Percentiles rank a stretch among this genome's conserved stretches.
Evolutionary conservation across 2,113 vertebrate genomes (phyloP).

Genomic region (Sarotherodon lohbergeri): DNA sequence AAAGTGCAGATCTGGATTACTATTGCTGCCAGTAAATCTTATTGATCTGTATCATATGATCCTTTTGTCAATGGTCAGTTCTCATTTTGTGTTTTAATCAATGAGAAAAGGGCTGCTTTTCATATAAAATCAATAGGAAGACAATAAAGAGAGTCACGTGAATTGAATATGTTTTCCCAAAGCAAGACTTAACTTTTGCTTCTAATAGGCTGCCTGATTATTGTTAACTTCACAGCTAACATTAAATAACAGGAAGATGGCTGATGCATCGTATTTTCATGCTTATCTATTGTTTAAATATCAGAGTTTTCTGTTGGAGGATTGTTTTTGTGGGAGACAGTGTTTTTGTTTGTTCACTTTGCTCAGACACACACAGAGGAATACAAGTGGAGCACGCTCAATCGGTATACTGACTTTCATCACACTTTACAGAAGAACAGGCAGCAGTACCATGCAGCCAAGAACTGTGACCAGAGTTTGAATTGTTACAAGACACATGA

Average conservation of each 20-base stretch:
- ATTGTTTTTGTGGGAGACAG: rapidly evolving
- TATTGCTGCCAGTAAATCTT: neutral
- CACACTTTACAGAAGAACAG: neutral
- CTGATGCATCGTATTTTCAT: neutral
- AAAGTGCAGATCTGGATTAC: neutral
- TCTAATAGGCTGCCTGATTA: rapidly evolving
- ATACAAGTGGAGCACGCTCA: neutral
- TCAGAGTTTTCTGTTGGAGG: neutral
- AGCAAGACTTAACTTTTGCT: neutral
- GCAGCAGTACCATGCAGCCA: neutral
- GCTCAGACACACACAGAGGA: neutral
- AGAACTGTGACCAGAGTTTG: neutral
- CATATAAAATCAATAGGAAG: neutral
- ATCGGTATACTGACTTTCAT: neutral
- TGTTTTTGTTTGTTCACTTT: neutral
- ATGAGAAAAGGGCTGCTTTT: neutral
- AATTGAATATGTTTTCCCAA: neutral
- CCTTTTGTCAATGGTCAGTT: neutral
- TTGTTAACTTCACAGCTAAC: neutral
- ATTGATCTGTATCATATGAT: neutral
- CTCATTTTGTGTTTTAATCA: neutral
- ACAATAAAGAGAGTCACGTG: neutral
- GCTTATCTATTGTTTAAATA: neutral
- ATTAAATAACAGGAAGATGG: neutral
- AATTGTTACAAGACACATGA: neutral